These are phyloP conservation scores for Polypterus bichir DNA, from an alignment of 2,113 vertebrate genomes.

Conservation along the genomic window DNA sequence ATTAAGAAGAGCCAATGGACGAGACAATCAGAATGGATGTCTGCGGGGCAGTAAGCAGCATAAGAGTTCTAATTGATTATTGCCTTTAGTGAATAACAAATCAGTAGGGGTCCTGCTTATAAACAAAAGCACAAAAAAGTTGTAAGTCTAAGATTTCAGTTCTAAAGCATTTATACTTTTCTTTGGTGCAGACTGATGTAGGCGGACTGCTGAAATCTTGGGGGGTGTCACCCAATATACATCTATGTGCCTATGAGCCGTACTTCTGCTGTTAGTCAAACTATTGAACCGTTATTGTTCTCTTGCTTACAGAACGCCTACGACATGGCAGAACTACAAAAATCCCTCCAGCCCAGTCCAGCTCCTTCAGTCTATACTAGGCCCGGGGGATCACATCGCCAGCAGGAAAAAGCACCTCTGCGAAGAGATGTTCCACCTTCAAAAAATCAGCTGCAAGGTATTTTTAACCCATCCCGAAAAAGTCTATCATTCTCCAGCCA, in stretches of 20 bases:
- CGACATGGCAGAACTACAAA: constrained; percentile 75
- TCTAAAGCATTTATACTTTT: no score
- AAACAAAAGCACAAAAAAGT: no score
- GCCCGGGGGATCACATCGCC: constrained; percentile 38
- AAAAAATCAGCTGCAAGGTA: constrained; percentile 20
- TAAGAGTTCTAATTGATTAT: no score
- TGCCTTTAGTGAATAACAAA: no score
- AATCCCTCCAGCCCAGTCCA: constrained; percentile 63
- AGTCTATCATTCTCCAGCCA: constrained; percentile 45
- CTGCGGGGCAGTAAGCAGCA: no score
- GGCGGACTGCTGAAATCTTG: no score
- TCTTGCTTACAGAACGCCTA: constrained; percentile 57
- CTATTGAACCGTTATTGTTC: background rate
- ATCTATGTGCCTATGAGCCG: background rate
- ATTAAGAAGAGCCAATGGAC: no score
- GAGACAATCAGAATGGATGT: no score
- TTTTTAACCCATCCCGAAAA: constrained; percentile 28
- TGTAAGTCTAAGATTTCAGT: no score
- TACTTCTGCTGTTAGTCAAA: background rate
- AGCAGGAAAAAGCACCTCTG: constrained; percentile 25
- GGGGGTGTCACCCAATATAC: background rate
- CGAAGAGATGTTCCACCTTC: constrained; percentile 52
- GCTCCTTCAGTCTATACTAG: constrained; percentile 48
- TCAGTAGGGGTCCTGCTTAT: no score
- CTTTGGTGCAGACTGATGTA: no score